A percentile compares a stretch with the other conserved stretches of the same genome.
Evolutionary conservation across 2,797 vertebrate genomes (phyloP).

Genomic region (Hipposideros larvatus): DNA sequence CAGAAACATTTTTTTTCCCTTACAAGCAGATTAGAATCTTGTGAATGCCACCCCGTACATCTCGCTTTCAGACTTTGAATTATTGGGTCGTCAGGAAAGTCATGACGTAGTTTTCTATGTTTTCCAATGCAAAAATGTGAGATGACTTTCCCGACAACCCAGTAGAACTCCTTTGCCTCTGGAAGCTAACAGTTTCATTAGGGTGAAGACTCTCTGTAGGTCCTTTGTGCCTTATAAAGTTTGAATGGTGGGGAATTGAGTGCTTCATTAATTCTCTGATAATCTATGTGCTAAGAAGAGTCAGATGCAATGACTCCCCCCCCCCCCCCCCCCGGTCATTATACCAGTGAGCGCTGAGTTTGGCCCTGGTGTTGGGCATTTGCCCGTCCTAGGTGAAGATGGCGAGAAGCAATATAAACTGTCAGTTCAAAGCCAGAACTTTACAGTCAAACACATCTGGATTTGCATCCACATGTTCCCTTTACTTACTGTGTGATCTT

Average conservation of each 20-base stretch:
- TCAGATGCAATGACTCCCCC: neutral
- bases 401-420: neutral
- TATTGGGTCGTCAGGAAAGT: too few relatives aligned
- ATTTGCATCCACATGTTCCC: too few relatives aligned
- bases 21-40: neutral
- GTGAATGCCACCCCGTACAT: neutral
- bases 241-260: neutral
- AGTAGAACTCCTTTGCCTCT: too few relatives aligned
- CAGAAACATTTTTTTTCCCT: neutral
- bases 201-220: neutral
- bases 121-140: too few relatives aligned
- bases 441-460: neutral
- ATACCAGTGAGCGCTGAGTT: neutral
- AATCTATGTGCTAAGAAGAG: neutral
- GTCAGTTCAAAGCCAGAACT: neutral
- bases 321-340: too few relatives aligned
- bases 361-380: neutral
- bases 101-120: too few relatives aligned
- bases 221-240: neutral
- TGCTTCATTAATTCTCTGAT: conserved; percentile 9
- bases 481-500: neutral
- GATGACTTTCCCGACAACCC: too few relatives aligned
- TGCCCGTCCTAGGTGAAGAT: neutral
- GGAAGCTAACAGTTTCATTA: conserved; percentile 25
- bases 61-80: too few relatives aligned